Percentiles rank a stretch among this genome's conserved stretches.
Evolutionary conservation across 2,888 invertebrate genomes (phyloP).

Genomic region (Taphrorychus bicolor): DNA sequence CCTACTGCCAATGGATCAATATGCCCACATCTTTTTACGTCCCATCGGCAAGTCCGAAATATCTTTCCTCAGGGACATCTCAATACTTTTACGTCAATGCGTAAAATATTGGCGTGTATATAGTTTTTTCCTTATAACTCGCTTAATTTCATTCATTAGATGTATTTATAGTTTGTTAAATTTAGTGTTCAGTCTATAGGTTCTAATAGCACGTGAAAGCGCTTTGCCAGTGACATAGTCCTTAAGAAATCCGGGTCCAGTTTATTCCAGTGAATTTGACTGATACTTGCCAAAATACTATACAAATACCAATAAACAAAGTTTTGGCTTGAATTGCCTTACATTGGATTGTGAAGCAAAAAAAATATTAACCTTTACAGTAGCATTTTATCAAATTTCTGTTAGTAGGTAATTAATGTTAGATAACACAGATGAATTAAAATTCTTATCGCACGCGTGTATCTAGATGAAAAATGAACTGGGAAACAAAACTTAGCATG

Average conservation of each 20-base stretch:
- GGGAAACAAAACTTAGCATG: constrained; percentile 10
- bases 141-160: constrained; percentile 29
- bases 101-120: background rate
- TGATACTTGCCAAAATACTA: constrained; percentile 28
- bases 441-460: background rate
- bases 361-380: no score
- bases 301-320: constrained; percentile 11
- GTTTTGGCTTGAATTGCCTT: background rate
- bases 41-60: background rate
- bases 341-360: no score
- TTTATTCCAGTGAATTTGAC: no score
- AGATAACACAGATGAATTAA: background rate
- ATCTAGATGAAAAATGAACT: constrained; percentile 10
- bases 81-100: background rate
- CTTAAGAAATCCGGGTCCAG: no score
- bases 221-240: no score
- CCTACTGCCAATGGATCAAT: background rate
- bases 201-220: constrained; percentile 18
- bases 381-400: no score
- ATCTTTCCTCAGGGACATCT: background rate
- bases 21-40: background rate
- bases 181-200: constrained; percentile 9
- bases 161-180: constrained; percentile 34
- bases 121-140: constrained; percentile 12
- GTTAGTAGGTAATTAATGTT: background rate